A percentile compares a stretch with the other conserved stretches of the same genome.
Conservation (phyloP, 2,888 invertebrate species). For the Trachelus stipa region DNA sequence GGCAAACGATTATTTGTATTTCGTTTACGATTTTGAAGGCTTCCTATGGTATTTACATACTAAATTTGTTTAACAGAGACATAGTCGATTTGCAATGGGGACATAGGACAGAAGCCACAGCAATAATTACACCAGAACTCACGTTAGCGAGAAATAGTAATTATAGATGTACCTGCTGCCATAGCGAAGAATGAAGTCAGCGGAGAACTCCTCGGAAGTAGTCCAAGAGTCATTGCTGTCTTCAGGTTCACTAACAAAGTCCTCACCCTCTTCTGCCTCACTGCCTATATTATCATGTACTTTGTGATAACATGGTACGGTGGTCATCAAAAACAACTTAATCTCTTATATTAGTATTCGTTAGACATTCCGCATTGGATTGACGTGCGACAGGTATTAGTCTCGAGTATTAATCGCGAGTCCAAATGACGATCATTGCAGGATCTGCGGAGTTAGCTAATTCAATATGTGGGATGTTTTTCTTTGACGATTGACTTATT, state of each 20-base stretch:
- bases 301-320: slow-evolving; percentile 4
- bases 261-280: slow-evolving; percentile 79
- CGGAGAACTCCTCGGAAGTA: slow-evolving; percentile 82
- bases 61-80: neutral
- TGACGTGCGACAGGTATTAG: neutral
- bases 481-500: neutral
- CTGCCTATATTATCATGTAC: slow-evolving; percentile 68
- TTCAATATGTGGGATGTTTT: neutral
- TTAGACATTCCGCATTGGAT: neutral
- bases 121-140: slow-evolving; percentile 23
- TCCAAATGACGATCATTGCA: neutral
- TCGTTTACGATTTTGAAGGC: neutral
- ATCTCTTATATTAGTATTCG: neutral
- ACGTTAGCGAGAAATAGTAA: slow-evolving; percentile 23
- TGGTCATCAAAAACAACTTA: neutral
- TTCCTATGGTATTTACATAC: neutral
- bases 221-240: slow-evolving; percentile 87
- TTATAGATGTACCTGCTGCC: slow-evolving; percentile 71
- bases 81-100: neutral
- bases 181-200: slow-evolving; percentile 82
- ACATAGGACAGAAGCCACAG: slow-evolving; percentile 18
- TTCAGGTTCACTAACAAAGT: slow-evolving; percentile 78
- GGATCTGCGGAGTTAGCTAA: neutral
- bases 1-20: neutral
- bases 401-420: neutral